These are phyloP conservation scores for Muscina levida DNA, from an alignment of 2,888 invertebrate genomes.

Conservation along the genomic window DNA sequence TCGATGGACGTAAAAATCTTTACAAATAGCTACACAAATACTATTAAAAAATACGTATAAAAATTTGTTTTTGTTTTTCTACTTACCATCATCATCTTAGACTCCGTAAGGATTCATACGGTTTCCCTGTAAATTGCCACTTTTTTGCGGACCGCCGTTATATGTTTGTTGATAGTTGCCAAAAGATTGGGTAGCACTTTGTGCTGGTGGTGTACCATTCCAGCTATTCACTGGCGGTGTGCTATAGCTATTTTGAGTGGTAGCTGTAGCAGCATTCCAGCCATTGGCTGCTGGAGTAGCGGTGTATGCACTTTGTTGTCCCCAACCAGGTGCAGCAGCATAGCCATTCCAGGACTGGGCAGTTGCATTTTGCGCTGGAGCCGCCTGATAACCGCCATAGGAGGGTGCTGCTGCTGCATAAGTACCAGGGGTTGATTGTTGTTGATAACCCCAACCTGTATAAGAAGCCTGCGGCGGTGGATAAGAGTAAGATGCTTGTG, in stretches of 20 bases:
- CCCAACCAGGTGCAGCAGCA: constrained; percentile 57
- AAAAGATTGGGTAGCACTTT: constrained; percentile 69
- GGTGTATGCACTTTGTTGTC: constrained; percentile 24
- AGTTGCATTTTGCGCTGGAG: constrained; percentile 62
- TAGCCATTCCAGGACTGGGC: constrained; percentile 64
- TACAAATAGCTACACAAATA: no score
- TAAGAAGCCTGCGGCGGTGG: constrained; percentile 68
- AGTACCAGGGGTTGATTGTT: constrained; percentile 69
- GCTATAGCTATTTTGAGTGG: constrained; percentile 61
- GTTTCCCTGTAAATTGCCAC: constrained; percentile 85
- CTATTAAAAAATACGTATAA: no score
- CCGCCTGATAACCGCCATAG: constrained; percentile 65
- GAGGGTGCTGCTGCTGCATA: constrained; percentile 71
- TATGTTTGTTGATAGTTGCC: constrained; percentile 91
- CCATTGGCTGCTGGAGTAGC: constrained; percentile 60
- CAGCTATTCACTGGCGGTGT: constrained; percentile 54
- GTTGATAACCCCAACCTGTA: constrained; percentile 71
- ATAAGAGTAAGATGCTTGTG: constrained; percentile 77
- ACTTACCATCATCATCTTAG: constrained; percentile 71
- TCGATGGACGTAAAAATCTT: no score
- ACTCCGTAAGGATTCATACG: constrained; percentile 84
- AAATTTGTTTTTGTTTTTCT: no score
- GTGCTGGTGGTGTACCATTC: constrained; percentile 66
- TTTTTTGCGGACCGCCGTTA: constrained; percentile 90
- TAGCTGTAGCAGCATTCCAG: constrained; percentile 59